Evolutionary conservation across 2,797 vertebrate species (phyloP).

Genomic region (Sebastes flavidus): DNA sequence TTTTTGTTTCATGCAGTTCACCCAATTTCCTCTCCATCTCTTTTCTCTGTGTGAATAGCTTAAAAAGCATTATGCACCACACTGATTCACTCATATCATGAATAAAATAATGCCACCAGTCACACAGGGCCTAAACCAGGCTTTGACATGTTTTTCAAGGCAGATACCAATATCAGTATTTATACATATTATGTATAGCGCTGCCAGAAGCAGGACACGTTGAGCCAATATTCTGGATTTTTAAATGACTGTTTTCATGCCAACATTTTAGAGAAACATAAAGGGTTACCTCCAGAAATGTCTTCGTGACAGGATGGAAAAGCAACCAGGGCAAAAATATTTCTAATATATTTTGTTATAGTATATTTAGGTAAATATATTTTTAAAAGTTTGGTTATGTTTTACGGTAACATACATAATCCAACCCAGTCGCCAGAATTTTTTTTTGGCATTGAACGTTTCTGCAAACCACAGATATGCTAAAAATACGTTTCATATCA

Average conservation of each 20-base stretch:
- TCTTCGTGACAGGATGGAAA: neutral
- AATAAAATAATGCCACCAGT: conserved; percentile 65
- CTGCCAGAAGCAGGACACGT: conserved; percentile 17
- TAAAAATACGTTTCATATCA: too few species aligned
- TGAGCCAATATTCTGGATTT: conserved; percentile 23
- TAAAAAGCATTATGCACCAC: conserved; percentile 72
- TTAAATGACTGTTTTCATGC: conserved; percentile 26
- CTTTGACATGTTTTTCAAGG: conserved; percentile 46
- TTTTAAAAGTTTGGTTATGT: neutral
- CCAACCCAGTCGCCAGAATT: too few species aligned
- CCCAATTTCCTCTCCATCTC: conserved; percentile 72
- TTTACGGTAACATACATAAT: neutral
- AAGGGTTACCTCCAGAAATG: neutral
- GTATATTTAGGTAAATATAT: neutral
- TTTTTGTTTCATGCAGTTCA: conserved; percentile 62
- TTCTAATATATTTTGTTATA: neutral
- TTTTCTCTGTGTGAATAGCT: conserved; percentile 72
- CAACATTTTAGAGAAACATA: neutral
- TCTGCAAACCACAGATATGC: too few species aligned
- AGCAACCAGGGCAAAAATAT: neutral
- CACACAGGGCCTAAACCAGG: conserved; percentile 50
- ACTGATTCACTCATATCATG: conserved; percentile 68
- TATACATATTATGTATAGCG: conserved; percentile 19
- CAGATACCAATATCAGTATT: conserved; percentile 39
- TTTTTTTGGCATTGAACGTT: too few species aligned